These are phyloP conservation scores for Mohoua ochrocephala DNA, from an alignment of 2,113 vertebrate species.

Conservation along the genomic window DNA sequence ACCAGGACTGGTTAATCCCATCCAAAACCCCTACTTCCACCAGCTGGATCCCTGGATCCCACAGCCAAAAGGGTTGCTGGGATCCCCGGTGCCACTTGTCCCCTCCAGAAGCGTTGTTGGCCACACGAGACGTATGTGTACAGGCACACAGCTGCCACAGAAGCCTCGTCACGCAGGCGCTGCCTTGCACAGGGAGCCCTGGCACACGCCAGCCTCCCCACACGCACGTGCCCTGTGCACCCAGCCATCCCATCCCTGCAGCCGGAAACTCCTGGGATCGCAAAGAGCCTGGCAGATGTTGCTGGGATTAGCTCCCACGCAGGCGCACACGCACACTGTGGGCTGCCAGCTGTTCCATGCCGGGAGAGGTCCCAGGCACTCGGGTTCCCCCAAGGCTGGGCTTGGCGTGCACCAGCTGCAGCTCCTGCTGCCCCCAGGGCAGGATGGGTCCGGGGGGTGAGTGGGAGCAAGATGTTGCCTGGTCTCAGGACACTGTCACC, in stretches of 20 bases:
- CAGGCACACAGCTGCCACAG: neutral
- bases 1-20: neutral
- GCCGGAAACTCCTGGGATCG: fast-evolving
- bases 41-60: neutral
- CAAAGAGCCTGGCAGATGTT: constrained; percentile 36
- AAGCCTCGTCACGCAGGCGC: neutral
- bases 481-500: neutral
- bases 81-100: neutral
- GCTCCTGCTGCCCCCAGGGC: neutral
- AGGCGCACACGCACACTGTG: fast-evolving
- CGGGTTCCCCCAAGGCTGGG: fast-evolving
- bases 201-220: fast-evolving
- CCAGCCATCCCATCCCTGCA: neutral
- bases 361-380: neutral
- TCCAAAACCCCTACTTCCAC: neutral
- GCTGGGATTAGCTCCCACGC: constrained; percentile 18
- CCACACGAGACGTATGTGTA: fast-evolving
- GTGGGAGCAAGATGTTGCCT: neutral
- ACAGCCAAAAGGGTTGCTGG: neutral
- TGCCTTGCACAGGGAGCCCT: neutral
- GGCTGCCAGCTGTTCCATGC: neutral
- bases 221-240: neutral
- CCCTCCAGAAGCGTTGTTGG: neutral
- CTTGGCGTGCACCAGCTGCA: fast-evolving
- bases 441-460: neutral